Base-by-base conservation (phyloP, 2,797 vertebrate genomes). In the Pampus argenteus region DNA sequence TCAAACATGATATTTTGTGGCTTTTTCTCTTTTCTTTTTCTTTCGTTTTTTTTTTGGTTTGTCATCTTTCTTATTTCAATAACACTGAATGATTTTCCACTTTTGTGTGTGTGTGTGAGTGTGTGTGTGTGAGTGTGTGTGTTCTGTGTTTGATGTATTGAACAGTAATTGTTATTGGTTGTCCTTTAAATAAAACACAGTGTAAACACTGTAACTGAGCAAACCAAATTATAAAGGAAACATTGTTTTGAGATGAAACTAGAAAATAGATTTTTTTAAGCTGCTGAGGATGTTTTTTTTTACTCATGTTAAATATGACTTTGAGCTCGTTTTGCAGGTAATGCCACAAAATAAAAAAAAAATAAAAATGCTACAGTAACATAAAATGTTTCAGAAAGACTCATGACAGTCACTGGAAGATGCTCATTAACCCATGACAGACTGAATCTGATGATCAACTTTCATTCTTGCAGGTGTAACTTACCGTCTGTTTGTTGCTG, bases 391-490 rank as follows among this genome's bases (percentile, higher is more conserved):
- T 8, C 6, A 38, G 20, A 49, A 36, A 56, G n/a, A 49, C 22
- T n/a, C n/a, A 25, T 6, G 22, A 13, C 26, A 55, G 36, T 14
- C n/a, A 48, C 1, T 6, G 31, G 8, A 38, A 55, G 40, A 15
- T 25, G 31, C 8, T 29, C 13, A 26, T n/a, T 1, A 20, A 23
- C 23, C 29, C 25, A 20, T 1, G 10, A 7, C 18, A 20, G 2
- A 44, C 6, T 36, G 14, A 38, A 20, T 58, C 26, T 6, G 17
- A 36, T 55, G 14, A 44, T 44, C 6, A 59, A 65, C 36, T 55
- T 59, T 36, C 34, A 61, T 26, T 31, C 26, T 9, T 62, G 57
- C 51, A 57, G 29, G 34, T 66, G 59, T 14, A 55, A 78, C 79
- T 75, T 45, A 78, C 75, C 67, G 1, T 54, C 28, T 36, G 13